phyloP scores from a whole-genome alignment of 2,797 vertebrate genomes.

The Acanthiza pusilla region DNA sequence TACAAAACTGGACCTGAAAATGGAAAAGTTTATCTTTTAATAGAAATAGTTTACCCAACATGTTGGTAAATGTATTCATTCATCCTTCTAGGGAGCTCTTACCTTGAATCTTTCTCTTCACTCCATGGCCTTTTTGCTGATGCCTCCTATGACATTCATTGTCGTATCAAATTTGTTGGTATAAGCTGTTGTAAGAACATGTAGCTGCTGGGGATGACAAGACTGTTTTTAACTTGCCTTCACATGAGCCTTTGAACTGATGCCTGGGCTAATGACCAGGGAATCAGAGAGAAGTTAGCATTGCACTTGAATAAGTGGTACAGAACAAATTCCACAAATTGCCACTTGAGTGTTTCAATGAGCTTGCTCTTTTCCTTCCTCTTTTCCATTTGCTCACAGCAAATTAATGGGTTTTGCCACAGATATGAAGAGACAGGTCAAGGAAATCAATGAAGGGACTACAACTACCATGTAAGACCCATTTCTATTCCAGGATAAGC shows the following conservation, averaged over 20 bases:
- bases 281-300: neutral
- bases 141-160: neutral
- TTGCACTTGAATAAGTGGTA: neutral
- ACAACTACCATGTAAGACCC: neutral
- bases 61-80: neutral
- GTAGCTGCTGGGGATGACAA: neutral
- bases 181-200: neutral
- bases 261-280: neutral
- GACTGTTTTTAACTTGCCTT: neutral
- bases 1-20: neutral
- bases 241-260: rapidly evolving
- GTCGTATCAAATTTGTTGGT: neutral
- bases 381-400: neutral
- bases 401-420: neutral
- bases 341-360: neutral
- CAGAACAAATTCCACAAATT: neutral
- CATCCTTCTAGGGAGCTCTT: neutral
- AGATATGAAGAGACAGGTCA: neutral
- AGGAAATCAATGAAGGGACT: neutral
- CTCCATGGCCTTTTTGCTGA: neutral
- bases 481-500: neutral
- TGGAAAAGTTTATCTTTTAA: neutral
- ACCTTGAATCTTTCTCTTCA: neutral
- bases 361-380: neutral
- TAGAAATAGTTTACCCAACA: neutral